Evolutionary conservation across 2,888 invertebrate genomes (phyloP), one percentile per base, ranked within the genome.

Genomic region (Drosophila rellima): DNA sequence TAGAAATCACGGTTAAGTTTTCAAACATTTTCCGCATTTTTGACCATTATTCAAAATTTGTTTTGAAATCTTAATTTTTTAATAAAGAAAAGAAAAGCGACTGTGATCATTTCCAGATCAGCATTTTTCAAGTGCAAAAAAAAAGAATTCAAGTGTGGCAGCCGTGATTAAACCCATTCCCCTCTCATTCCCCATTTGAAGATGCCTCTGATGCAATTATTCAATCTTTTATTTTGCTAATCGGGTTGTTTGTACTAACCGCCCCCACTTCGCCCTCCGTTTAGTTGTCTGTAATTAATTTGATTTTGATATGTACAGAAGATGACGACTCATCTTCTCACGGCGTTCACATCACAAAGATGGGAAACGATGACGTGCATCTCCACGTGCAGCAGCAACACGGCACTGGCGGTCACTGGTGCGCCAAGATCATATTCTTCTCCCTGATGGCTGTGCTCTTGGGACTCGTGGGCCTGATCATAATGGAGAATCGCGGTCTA

Each of bases 341-440:
- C 80, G 92, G 92, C 59, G 92, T 93, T 10, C 91, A 92, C 77
- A 89, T 91, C 48, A 90, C 92, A 47, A 92, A 92, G 87, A 91
- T 92, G 91, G 92, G 94, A 31, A 94, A 94, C 79, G 96, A 96
- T 56, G 96, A 96, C 92, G 94, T 95, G 69, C 95, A 95, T 82
- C 95, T 97, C 89, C 97, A 97, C 91, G 94, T 96, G 23, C 95
- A 96, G 52, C 95, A 95, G 80, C 96, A 97, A 42, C 95, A 94
- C 80, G 95, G 95, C 45, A 96, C 96, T 15, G 96, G 96, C 44
- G 97, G 97, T 33, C 96, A 96, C 90, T 95, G 96, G 94, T 96
- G 96, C 92, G 96, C 97, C 35, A 96, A 96, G 93, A 93, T 97
- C 61, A 94, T 97, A 84, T 97, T 97, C 92, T 96, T 97, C 90